Conservation (phyloP, 2,888 invertebrate species). For the Papilio gigon region DNA sequence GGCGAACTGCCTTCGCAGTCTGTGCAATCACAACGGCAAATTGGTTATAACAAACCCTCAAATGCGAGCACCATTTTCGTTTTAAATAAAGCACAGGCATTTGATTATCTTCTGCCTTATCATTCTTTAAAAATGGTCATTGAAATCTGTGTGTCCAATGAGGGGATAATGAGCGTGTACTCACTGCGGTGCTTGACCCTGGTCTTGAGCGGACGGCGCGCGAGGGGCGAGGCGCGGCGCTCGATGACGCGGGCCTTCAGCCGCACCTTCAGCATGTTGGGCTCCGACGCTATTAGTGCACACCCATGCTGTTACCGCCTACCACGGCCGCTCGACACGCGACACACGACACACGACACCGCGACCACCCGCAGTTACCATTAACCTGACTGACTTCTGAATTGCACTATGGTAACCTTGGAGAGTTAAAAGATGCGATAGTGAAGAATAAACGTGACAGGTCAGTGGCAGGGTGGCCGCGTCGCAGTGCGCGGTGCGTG, state of each 20-base stretch:
- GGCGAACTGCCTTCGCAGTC: conserved; percentile 78
- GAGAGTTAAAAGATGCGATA: no score
- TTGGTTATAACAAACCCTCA: background rate
- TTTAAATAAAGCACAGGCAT: no score
- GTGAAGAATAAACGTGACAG: no score
- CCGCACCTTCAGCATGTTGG: conserved; percentile 96
- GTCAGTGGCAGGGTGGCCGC: background rate
- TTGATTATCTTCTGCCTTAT: no score
- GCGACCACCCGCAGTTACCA: conserved; percentile 16
- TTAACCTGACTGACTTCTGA: no score
- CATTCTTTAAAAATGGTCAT: background rate
- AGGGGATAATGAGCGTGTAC: no score
- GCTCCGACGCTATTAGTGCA: conserved; percentile 92
- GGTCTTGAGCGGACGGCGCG: conserved; percentile 88
- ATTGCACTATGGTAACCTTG: no score
- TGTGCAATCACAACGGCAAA: conserved; percentile 42
- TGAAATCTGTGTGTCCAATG: no score
- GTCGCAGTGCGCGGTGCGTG: no score
- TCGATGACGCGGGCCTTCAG: conserved; percentile 97
- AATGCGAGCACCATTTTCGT: background rate
- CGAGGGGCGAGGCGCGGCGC: conserved; percentile 95
- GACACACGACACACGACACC: conserved; percentile 39
- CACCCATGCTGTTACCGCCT: conserved; percentile 60
- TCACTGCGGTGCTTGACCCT: conserved; percentile 85
- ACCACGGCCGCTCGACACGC: conserved; percentile 39